These are phyloP conservation scores for Sycophila texana DNA, from an alignment of 2,888 invertebrate genomes.

Conservation along the genomic window DNA sequence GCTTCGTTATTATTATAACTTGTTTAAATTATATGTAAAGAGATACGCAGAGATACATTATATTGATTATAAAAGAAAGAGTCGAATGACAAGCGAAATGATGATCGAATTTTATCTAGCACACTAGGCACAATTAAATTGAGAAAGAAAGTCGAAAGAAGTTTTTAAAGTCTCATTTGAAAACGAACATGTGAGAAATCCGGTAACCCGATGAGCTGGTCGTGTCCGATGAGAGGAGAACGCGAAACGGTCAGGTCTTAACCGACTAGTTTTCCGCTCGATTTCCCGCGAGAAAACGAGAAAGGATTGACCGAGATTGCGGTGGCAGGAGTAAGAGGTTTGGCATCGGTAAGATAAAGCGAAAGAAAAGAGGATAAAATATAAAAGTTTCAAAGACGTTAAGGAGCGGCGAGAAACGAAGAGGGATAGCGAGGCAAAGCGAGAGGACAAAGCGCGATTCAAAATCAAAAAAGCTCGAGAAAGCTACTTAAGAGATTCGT, in stretches of 20 bases:
- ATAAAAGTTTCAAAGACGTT: constrained; percentile 10
- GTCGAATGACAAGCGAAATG: no score
- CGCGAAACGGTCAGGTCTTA: constrained; percentile 62
- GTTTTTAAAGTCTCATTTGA: not conserved
- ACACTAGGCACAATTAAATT: no score
- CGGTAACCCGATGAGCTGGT: constrained; percentile 42
- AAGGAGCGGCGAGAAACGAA: constrained; percentile 34
- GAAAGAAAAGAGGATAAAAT: constrained; percentile 12
- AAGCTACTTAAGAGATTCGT: constrained; percentile 63
- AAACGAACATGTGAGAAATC: constrained; percentile 45
- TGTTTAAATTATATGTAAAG: no score
- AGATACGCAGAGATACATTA: no score
- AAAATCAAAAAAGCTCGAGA: constrained; percentile 65
- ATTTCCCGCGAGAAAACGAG: constrained; percentile 70
- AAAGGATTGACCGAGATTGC: constrained; percentile 70
- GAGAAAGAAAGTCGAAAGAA: constrained; percentile 25
- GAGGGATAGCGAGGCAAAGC: constrained; percentile 24
- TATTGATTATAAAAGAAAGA: no score
- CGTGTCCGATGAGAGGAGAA: constrained; percentile 48
- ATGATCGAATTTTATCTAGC: no score
- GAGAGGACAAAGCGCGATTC: constrained; percentile 45
- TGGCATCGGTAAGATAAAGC: constrained; percentile 35
- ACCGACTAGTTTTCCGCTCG: constrained; percentile 72
- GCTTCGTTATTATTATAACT: no score
- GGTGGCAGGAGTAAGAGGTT: constrained; percentile 57